Percentiles rank a stretch among this genome's conserved stretches.
These are phyloP conservation scores for Eugnorisma glareosa DNA, from an alignment of 2,888 invertebrate genomes.

Conservation along the genomic window DNA sequence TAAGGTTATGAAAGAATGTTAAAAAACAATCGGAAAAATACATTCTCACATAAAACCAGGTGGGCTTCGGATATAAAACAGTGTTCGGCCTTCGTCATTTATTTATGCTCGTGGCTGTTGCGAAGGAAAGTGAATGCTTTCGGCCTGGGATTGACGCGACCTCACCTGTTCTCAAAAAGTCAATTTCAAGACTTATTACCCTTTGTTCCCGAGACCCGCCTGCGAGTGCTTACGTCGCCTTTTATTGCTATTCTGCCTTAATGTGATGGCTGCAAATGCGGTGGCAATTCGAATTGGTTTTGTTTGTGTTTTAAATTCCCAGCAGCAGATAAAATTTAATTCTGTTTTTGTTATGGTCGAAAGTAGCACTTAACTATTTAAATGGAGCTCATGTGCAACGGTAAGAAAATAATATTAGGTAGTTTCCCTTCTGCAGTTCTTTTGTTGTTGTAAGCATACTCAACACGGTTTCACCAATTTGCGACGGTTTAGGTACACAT, in stretches of 20 bases:
- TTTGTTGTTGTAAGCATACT: constrained; percentile 69
- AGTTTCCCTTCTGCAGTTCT: constrained; percentile 68
- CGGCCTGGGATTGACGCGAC: constrained; percentile 79
- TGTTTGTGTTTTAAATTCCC: constrained; percentile 65
- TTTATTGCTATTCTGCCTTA: constrained; percentile 81
- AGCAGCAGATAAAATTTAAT: constrained; percentile 43
- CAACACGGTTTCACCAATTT: constrained; percentile 85
- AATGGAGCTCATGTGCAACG: constrained; percentile 34
- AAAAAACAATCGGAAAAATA: constrained; percentile 81
- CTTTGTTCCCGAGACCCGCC: constrained; percentile 84
- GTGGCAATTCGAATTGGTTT: constrained; percentile 74
- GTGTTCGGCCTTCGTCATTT: constrained; percentile 79
- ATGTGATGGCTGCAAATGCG: constrained; percentile 75
- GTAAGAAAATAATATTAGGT: constrained; percentile 63
- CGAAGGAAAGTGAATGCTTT: constrained; percentile 83
- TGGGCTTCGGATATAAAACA: constrained; percentile 82
- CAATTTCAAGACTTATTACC: constrained; percentile 85
- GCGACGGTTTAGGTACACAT: constrained; percentile 77
- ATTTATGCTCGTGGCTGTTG: constrained; percentile 79
- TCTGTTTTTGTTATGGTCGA: constrained; percentile 32
- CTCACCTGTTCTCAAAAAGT: constrained; percentile 86
- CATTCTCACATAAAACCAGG: constrained; percentile 83
- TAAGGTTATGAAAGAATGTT: constrained; percentile 86
- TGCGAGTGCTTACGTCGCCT: constrained; percentile 74
- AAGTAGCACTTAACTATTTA: constrained; percentile 34